These are phyloP conservation scores for Rhincodon typus DNA, from an alignment of 2,797 vertebrate species.

Conservation along the genomic window DNA sequence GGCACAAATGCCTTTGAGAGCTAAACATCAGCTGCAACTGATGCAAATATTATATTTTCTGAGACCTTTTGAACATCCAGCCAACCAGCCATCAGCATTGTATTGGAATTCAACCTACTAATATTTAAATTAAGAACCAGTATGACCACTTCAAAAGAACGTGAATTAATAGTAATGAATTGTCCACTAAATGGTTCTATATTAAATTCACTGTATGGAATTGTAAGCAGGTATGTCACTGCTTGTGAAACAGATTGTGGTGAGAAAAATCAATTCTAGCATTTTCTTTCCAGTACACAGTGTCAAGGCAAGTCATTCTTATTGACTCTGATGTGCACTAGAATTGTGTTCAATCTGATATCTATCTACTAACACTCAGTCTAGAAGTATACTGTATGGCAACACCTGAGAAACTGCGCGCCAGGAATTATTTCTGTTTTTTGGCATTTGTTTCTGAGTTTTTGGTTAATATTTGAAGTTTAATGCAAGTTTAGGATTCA, in stretches of 20 bases:
- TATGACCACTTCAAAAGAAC: neutral
- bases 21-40: too few relatives aligned
- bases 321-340: neutral
- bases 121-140: too few relatives aligned
- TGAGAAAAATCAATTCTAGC: neutral
- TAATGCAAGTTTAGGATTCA: neutral
- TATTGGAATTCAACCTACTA: too few relatives aligned
- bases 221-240: neutral
- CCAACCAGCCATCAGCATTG: too few relatives aligned
- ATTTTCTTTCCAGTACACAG: neutral
- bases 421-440: neutral
- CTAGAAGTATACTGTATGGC: neutral
- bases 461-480: neutral
- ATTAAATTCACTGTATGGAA: neutral
- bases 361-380: neutral
- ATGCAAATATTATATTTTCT: too few relatives aligned
- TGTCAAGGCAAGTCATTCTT: neutral
- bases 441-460: neutral
- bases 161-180: neutral
- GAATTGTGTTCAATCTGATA: conserved; percentile 18
- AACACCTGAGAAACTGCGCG: neutral
- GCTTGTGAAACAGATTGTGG: neutral
- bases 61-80: too few relatives aligned
- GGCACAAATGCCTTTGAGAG: too few relatives aligned
- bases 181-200: neutral